Conservation (phyloP, 2,113 vertebrate genomes). For the Miniopterus natalensis region DNA sequence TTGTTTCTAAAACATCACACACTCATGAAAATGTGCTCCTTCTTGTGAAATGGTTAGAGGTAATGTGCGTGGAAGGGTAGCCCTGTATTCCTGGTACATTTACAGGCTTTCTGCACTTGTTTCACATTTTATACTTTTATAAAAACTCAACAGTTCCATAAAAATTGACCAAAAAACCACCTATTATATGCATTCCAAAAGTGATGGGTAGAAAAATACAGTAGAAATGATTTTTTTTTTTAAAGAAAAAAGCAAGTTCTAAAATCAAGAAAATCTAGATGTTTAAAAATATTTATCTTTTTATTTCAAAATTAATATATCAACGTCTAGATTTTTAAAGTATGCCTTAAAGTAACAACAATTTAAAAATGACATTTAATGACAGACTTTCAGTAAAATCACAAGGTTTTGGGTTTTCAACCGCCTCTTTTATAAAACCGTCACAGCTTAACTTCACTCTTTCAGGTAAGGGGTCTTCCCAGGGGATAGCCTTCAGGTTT, state of each 20-base stretch:
- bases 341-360: background rate
- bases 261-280: slow-evolving; percentile 64
- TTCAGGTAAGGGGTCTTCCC: background rate
- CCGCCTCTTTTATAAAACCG: background rate
- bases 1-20: slow-evolving; percentile 88
- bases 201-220: slow-evolving; percentile 78
- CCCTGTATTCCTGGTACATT: slow-evolving; percentile 84
- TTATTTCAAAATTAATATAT: slow-evolving; percentile 58
- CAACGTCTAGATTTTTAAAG: slow-evolving; percentile 46
- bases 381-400: slow-evolving; percentile 23
- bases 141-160: slow-evolving; percentile 84
- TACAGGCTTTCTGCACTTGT: slow-evolving; percentile 83
- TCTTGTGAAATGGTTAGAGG: slow-evolving; percentile 87
- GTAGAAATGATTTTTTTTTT: slow-evolving; percentile 43
- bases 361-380: slow-evolving; percentile 7
- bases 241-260: background rate
- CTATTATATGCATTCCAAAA: slow-evolving; percentile 80
- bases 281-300: slow-evolving; percentile 72
- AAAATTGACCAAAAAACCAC: slow-evolving; percentile 77
- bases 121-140: slow-evolving; percentile 86
- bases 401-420: slow-evolving; percentile 12
- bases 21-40: slow-evolving; percentile 88
- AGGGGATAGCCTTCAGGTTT: background rate
- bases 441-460: background rate
- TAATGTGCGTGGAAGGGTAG: slow-evolving; percentile 83